Evolutionary conservation across 2,797 vertebrate species (phyloP), one percentile per base, ranked within the genome.

Genomic region (Balearica regulorum): DNA sequence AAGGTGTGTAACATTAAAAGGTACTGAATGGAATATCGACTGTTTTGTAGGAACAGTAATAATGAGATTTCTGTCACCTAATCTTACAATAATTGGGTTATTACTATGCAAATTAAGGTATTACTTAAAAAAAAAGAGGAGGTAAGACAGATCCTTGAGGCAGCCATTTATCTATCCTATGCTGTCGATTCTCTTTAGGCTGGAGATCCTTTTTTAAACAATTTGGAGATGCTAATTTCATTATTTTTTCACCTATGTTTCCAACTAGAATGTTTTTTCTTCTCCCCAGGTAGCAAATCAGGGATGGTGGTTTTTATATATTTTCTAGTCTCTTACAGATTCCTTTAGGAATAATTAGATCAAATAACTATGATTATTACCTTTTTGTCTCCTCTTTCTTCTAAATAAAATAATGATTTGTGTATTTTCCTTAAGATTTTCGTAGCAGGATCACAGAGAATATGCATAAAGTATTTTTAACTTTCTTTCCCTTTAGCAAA

Each of bases 91-190:
- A 98, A 98, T 98, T 98, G 98, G 97, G 98, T 98, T 98, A 98
- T 98, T 98, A 98, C 97, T 98, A 98, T 98, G 98, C 97, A 98
- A 98, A 98, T 98, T 97, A 98, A 98, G 98, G 97, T 98, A 98
- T 98, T 98, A 98, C 97, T 98, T 98, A 96, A 94, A 96, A 96
- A 97, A 97, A 97, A 93, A 85, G 69, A 96, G 68, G 87, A 95
- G 96, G 97, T 96, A 95, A 97, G 94, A 92, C 97, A 97, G 97
- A 97, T 97, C 96, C 97, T 97, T 94, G 93, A 97, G 96, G 96
- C 96, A 97, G 91, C 92, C 90, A 94, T 98, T 98, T 97, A 97
- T 97, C 97, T 97, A 46, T 94, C 96, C 93, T 95, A 91, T 81
- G 89, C 96, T 97, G 91, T 96, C 94, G 66, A 60, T 97, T 97